Evolutionary conservation across 2,113 vertebrate species (phyloP).

Genomic region (Nymphicus hollandicus): DNA sequence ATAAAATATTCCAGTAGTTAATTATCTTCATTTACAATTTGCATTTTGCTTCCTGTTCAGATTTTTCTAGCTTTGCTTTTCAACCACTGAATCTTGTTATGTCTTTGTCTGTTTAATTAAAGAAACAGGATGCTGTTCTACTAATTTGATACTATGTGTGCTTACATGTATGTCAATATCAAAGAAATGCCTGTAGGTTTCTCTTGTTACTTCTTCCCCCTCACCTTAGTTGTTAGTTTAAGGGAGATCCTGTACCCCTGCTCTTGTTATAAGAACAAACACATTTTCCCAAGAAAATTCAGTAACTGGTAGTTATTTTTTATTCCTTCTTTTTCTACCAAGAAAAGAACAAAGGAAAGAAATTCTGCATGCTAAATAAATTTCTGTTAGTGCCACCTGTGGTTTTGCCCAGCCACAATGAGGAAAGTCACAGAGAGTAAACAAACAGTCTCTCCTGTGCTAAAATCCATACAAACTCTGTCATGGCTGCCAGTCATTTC

Average conservation of each 20-base stretch:
- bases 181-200: background rate
- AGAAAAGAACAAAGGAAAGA: background rate
- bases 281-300: background rate
- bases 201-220: background rate
- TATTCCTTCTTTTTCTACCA: background rate
- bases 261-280: background rate
- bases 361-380: background rate
- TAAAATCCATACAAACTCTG: slow-evolving; percentile 11
- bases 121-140: background rate
- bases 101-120: background rate
- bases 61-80: background rate
- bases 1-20: background rate
- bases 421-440: background rate
- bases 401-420: background rate
- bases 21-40: background rate
- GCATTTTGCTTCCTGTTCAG: background rate
- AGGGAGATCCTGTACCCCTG: background rate
- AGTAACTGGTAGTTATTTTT: background rate
- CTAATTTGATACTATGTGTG: background rate
- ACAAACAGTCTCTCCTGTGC: background rate
- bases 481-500: background rate
- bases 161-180: background rate
- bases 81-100: background rate
- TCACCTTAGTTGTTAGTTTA: background rate
- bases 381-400: background rate